phyloP scores from a whole-genome alignment of 2,113 vertebrate species.

The Progne subis region DNA sequence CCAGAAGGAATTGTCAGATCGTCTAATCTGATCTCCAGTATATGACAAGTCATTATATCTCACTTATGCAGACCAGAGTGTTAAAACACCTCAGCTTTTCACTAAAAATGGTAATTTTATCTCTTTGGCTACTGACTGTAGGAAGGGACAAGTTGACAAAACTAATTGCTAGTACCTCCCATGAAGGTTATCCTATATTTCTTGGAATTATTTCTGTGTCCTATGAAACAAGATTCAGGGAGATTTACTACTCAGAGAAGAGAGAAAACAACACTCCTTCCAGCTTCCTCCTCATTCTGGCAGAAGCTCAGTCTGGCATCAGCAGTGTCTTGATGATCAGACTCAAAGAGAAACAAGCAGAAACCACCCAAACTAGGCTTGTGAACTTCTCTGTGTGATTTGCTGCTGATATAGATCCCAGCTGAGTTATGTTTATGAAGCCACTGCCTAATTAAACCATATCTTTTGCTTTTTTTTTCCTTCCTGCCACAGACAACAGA shows the following conservation, averaged over 20 bases:
- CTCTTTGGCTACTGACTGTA: neutral
- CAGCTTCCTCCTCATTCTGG: neutral
- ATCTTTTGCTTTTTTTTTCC: neutral
- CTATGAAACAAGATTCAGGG: neutral
- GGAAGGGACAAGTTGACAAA: neutral
- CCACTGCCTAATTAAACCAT: neutral
- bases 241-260: neutral
- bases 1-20: neutral
- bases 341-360: neutral
- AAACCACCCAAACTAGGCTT: neutral
- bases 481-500: neutral
- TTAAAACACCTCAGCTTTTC: neutral
- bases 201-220: neutral
- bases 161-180: neutral
- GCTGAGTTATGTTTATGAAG: neutral
- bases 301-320: neutral
- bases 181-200: neutral
- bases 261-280: neutral
- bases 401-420: neutral
- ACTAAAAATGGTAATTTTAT: neutral
- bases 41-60: constrained; percentile 12
- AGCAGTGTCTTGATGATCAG: neutral
- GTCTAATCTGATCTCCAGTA: neutral
- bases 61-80: neutral
- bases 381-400: neutral